Evolutionary conservation across 1,140 invertebrate genomes (phyloP).

Genomic region (Lanistes nyassanus): DNA sequence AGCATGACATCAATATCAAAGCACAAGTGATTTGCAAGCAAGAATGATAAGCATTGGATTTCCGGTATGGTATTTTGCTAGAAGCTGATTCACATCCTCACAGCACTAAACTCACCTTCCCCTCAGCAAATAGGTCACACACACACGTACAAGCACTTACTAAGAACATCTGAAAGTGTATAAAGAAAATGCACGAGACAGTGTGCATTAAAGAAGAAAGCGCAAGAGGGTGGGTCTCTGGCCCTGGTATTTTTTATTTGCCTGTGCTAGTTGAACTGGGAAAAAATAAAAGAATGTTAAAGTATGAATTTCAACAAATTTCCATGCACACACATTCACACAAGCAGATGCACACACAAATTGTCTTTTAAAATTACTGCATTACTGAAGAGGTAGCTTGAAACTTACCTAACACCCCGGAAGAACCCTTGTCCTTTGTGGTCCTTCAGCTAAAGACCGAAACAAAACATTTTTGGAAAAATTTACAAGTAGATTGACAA

Average conservation of each 20-base stretch:
- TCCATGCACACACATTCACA: too few species aligned
- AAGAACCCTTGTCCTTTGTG: constrained; percentile 41
- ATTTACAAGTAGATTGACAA: not conserved
- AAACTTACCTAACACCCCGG: constrained; percentile 42
- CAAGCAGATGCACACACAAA: too few species aligned
- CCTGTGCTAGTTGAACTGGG: too few species aligned
- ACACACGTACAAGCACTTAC: constrained; percentile 2
- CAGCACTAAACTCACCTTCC: not conserved
- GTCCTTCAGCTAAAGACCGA: constrained; percentile 49
- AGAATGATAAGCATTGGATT: too few species aligned
- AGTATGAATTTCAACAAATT: too few species aligned
- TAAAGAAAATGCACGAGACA: not conserved
- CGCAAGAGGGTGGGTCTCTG: too few species aligned
- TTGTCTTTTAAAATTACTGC: not conserved
- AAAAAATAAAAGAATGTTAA: too few species aligned
- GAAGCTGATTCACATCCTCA: too few species aligned
- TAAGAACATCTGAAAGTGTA: not conserved
- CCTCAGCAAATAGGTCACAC: not conserved
- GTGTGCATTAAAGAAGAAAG: too few species aligned
- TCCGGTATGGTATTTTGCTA: too few species aligned
- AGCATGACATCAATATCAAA: not conserved
- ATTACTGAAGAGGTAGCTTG: not conserved
- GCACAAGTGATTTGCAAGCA: not conserved
- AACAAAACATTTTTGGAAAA: constrained; percentile 21
- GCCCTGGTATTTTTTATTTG: too few species aligned